Percentiles rank a stretch among this genome's conserved stretches.
Evolutionary conservation across 1,140 invertebrate genomes (phyloP).

Genomic region (Zelostemma sp.): DNA sequence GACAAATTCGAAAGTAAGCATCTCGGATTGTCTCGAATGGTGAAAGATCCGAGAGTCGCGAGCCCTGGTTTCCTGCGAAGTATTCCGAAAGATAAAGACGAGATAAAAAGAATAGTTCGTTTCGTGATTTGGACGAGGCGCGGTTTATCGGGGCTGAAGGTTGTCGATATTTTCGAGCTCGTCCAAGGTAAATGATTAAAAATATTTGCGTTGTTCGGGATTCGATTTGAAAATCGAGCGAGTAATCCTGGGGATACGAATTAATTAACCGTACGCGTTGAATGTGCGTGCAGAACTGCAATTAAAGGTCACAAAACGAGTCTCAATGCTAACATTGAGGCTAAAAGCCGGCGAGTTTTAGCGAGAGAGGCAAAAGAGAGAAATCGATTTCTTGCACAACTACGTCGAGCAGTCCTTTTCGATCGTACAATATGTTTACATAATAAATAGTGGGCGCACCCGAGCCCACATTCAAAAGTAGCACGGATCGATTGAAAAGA

Average conservation of each 20-base stretch:
- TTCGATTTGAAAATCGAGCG: too few relatives aligned
- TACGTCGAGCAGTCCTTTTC: not conserved
- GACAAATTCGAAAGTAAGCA: not conserved
- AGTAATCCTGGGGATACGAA: too few relatives aligned
- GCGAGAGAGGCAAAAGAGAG: not conserved
- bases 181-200: too few relatives aligned
- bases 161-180: too few relatives aligned
- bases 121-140: too few relatives aligned
- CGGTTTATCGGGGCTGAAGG: too few relatives aligned
- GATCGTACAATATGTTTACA: conserved; percentile 14
- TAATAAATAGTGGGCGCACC: not conserved
- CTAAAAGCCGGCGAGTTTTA: not conserved
- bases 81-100: too few relatives aligned
- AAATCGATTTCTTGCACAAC: conserved; percentile 12
- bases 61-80: too few relatives aligned
- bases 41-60: conserved; percentile 6
- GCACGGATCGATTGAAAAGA: not conserved
- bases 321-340: conserved; percentile 11
- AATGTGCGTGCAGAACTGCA: conserved; percentile 10
- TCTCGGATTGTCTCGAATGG: not conserved
- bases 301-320: conserved; percentile 7
- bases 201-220: too few relatives aligned
- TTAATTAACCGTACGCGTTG: too few relatives aligned
- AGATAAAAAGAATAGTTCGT: too few relatives aligned
- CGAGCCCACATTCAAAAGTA: not conserved